Evolutionary conservation across 2,797 vertebrate species (phyloP).

Genomic region (Austrolebias charrua): DNA sequence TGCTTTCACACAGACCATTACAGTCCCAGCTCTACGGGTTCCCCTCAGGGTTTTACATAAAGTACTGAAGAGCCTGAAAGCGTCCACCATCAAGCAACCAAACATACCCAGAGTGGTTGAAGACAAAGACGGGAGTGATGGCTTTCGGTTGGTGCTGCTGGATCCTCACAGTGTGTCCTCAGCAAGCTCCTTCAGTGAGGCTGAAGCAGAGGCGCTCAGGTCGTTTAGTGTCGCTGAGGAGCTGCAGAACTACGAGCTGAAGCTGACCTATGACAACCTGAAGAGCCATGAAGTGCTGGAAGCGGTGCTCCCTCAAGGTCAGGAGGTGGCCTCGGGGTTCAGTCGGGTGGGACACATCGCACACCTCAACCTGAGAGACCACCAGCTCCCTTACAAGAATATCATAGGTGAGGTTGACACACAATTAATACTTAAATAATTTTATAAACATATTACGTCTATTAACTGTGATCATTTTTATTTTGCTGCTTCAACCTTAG

Average conservation of each 20-base stretch:
- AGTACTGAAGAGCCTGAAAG: constrained; percentile 84
- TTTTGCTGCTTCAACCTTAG: constrained; percentile 61
- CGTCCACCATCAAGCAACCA: constrained; percentile 82
- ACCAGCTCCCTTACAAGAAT: constrained; percentile 90
- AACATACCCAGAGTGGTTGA: constrained; percentile 87
- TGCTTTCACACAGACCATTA: constrained; percentile 86
- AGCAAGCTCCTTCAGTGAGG: constrained; percentile 75
- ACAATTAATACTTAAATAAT: background rate
- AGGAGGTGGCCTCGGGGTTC: constrained; percentile 91
- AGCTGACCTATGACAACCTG: constrained; percentile 90
- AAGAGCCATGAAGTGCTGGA: constrained; percentile 91
- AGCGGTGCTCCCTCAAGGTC: constrained; percentile 90
- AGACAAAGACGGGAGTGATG: constrained; percentile 63
- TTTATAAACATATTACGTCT: too few relatives aligned
- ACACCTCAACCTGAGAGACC: constrained; percentile 94
- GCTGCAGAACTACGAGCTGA: constrained; percentile 79
- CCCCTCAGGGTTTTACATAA: constrained; percentile 80
- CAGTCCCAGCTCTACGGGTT: constrained; percentile 87
- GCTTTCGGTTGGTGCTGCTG: constrained; percentile 84
- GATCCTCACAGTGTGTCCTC: constrained; percentile 83
- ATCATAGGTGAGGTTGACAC: constrained; percentile 87
- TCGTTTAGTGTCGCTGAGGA: constrained; percentile 77
- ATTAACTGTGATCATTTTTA: too few relatives aligned
- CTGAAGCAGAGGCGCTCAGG: constrained; percentile 79
- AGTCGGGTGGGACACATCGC: constrained; percentile 95